These are phyloP conservation scores for Lineus longissimus DNA, from an alignment of 1,140 invertebrate species.

Conservation along the genomic window DNA sequence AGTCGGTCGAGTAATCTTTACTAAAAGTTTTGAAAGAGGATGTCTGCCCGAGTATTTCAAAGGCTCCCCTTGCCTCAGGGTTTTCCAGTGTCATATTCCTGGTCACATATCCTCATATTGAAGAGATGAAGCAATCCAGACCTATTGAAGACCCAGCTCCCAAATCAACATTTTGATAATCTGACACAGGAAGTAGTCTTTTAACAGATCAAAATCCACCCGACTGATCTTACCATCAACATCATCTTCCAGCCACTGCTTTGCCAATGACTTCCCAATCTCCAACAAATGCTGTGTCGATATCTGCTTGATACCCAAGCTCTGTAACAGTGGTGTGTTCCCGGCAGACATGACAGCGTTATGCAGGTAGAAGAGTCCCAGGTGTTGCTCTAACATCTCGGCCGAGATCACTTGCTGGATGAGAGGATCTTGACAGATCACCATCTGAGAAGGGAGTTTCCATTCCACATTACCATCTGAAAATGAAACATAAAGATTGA, in stretches of 20 bases:
- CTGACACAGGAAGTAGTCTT: too few species aligned
- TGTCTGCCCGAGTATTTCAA: too few species aligned
- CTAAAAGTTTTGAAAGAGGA: too few species aligned
- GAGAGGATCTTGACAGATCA: constrained; percentile 35
- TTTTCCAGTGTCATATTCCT: too few species aligned
- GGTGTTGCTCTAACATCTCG: constrained; percentile 33
- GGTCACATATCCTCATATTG: too few species aligned
- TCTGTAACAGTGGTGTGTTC: constrained; percentile 30
- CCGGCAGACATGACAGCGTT: constrained; percentile 31
- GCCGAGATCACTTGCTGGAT: constrained; percentile 39
- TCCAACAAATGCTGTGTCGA: constrained; percentile 41
- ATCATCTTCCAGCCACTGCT: not conserved
- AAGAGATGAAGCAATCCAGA: too few species aligned
- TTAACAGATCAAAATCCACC: not conserved
- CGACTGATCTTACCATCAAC: not conserved
- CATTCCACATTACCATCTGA: constrained; percentile 29
- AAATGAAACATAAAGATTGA: constrained; percentile 3
- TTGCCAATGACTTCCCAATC: constrained; percentile 34
- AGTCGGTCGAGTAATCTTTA: too few species aligned
- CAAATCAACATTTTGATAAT: too few species aligned
- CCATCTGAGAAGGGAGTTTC: constrained; percentile 47
- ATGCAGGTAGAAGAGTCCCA: constrained; percentile 44
- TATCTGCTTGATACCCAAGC: constrained; percentile 41
- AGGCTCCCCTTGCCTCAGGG: too few species aligned
- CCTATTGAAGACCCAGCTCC: too few species aligned